Evolutionary conservation across 2,113 vertebrate species (phyloP), one percentile per base, ranked within the genome.

Genomic region (Rutilus rutilus): DNA sequence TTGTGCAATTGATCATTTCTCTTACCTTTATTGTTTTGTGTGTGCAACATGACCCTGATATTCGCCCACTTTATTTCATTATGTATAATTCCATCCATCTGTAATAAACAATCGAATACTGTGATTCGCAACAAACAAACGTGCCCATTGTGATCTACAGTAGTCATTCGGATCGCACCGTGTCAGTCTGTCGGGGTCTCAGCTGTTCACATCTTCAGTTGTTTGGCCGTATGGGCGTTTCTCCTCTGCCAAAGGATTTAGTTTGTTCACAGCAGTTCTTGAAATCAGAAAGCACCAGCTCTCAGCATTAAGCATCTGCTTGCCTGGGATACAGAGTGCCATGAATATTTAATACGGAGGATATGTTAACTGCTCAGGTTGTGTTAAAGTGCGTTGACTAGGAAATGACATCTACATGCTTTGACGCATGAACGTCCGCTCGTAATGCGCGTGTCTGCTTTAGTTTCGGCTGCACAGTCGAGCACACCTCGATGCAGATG

Each of bases 291-390:
- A 77, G 59, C 75, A 74, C 39, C 69, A 36, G 71, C 65, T 62
- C 42, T 80, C 75, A 74, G 21, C 25, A 64, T 64, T 79, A 64
- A 80, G 78, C 78, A 64, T 64, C 42, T 62, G 73, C 84, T 78
- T 62, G 50, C 42, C n/a, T 21, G 67, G 54, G 67, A 76, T 33
- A 52, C 7, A 30, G 42, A 76, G 82, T 19, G 6, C 25, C 76
- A 60, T 86, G 69, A 69, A 86, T 86, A 84, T 88, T 86, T 86
- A 67, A 86, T 74, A 57, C 27, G 42, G 45, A 39, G 57, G 60
- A 36, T 74, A 42, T n/a, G 25, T 67, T 47, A 84, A 47, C 54
- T 67, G 73, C 82, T 62, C 59, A 75, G 80, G 65, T 80, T 74
- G n/a, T 33, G 81, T 54, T 71, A 33, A 67, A 75, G 42, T 65